Base-by-base conservation (phyloP, 2,888 invertebrate species). In the Aquatica leii region DNA sequence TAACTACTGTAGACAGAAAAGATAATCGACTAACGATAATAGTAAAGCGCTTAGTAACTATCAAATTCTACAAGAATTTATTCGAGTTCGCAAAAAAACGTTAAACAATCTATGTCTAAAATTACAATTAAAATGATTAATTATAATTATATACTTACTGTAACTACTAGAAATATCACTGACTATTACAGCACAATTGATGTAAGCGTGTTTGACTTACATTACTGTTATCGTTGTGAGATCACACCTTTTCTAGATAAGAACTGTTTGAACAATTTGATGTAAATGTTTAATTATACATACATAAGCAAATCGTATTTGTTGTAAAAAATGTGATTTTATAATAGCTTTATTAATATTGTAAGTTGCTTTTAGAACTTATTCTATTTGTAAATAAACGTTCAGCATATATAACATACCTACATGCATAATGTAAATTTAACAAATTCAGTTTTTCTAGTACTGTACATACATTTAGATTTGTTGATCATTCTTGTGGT, bases 181-280 rank as follows among this genome's bases (percentile, higher is more conserved):
- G 35, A 49, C 60, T 40, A 55, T 61, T 49, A 24, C 49, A 34
- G 41, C 50, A 55, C 55, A 49, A 61, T 55, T 55, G 50, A 55
- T 61, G 49, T 55, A 34, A 40, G 61, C 55, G 55, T 61, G 55
- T 49, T 55, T 50, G 31, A 31, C 34, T 37, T 31, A 41, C 40
- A 49, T 48, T 50, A 20, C 18, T 9, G 46, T 62, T 62, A 62
- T 62, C 62, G 51, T 52, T 57, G 35, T 24, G 35, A 53, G 52
- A 57, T 62, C 57, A 62, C 62, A 57, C 62, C 62, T 62, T 57
- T 41, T 17, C 15, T 6, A 53, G 62, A 62, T 62, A 62, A 62
- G 48, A 52, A 24, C 49, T 62, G 37, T 57, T 59, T 52, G 40
- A 49, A 57, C 20, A 57, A 49, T 57, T 49, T 40, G 50, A 50